These are phyloP conservation scores for Phengaris alcon DNA, from an alignment of 2,888 invertebrate genomes.

Conservation along the genomic window DNA sequence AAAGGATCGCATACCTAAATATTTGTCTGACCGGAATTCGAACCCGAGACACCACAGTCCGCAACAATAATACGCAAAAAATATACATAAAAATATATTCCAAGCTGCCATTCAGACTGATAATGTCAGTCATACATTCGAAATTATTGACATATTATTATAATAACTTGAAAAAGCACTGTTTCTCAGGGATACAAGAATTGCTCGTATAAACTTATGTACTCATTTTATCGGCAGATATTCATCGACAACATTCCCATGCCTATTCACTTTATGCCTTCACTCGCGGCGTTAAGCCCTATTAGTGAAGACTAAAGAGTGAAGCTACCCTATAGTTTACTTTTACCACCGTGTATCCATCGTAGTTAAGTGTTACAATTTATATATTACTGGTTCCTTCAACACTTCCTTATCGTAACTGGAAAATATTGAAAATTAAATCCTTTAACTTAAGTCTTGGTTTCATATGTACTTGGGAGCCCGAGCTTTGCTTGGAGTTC, in stretches of 20 bases:
- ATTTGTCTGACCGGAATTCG: too few species aligned
- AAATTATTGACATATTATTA: too few species aligned
- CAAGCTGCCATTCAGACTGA: too few species aligned
- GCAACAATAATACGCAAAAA: too few species aligned
- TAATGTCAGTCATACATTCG: too few species aligned
- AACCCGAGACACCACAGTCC: too few species aligned
- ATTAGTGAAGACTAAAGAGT: not conserved
- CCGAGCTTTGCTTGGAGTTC: too few species aligned
- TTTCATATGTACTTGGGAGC: not conserved
- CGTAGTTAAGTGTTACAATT: not conserved
- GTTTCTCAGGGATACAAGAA: too few species aligned
- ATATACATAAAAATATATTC: too few species aligned
- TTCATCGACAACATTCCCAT: not conserved
- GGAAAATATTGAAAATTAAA: not conserved
- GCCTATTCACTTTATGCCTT: not conserved
- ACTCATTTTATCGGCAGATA: not conserved
- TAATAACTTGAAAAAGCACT: too few species aligned
- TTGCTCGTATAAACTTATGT: too few species aligned
- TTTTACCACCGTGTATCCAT: not conserved
- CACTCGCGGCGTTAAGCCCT: not conserved
- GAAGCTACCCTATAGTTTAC: constrained; percentile 4
- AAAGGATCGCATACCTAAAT: too few species aligned
- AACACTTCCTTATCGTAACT: not conserved
- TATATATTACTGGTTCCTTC: not conserved
- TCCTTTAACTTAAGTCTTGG: not conserved